These are phyloP conservation scores for Ceratosolen solmsi DNA, from an alignment of 1,140 invertebrate genomes.

Conservation along the genomic window DNA sequence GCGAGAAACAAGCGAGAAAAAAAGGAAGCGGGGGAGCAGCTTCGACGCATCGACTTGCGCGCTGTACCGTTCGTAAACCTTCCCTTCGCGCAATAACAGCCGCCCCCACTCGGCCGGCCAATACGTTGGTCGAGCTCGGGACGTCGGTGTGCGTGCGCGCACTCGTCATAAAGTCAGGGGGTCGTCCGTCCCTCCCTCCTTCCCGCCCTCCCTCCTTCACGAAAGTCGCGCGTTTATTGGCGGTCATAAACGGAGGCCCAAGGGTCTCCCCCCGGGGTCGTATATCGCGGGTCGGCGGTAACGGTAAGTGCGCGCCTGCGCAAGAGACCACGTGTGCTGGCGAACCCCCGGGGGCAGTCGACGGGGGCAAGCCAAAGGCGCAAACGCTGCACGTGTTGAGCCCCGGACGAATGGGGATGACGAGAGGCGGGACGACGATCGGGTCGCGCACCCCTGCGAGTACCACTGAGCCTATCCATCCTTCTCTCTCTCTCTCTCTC, in stretches of 20 bases:
- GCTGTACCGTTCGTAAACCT: constrained; percentile 17
- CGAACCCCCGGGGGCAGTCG: background rate
- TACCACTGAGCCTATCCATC: too few species aligned
- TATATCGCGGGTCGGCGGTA: constrained; percentile 15
- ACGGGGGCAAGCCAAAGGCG: background rate
- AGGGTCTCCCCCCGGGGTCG: constrained; percentile 15
- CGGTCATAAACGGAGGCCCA: constrained; percentile 32
- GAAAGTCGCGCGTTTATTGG: constrained; percentile 37
- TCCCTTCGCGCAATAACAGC: constrained; percentile 9
- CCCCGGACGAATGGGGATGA: background rate
- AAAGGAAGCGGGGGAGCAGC: background rate
- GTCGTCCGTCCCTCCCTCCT: background rate
- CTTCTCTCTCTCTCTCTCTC: background rate
- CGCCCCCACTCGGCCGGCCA: background rate
- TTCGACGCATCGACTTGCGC: background rate
- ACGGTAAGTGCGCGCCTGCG: constrained; percentile 2
- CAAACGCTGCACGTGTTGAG: background rate
- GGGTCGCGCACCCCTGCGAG: background rate
- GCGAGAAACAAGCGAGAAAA: background rate
- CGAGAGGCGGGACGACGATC: background rate
- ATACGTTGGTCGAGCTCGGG: background rate
- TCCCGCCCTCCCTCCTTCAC: background rate
- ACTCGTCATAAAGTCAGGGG: background rate
- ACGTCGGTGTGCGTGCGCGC: background rate
- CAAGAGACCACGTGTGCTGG: background rate